A percentile compares a stretch with the other conserved stretches of the same genome.
phyloP scores from a whole-genome alignment of 2,888 invertebrate species.

The Frankliniella intonsa region DNA sequence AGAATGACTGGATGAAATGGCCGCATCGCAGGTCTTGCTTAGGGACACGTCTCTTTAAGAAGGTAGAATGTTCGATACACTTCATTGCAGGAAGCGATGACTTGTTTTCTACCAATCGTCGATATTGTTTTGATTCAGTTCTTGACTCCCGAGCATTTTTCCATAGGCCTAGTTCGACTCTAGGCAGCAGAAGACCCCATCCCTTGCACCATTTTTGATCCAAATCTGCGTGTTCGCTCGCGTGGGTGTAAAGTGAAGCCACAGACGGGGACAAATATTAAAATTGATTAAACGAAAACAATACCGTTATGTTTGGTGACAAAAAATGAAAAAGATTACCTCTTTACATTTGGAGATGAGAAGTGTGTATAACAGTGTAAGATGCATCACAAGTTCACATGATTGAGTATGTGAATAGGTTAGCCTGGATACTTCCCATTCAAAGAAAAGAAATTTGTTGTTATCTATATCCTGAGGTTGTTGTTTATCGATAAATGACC shows the following conservation, averaged over 20 bases:
- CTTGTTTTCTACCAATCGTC: background rate
- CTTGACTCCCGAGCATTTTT: conserved; percentile 22
- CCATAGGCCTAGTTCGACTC: conserved; percentile 19
- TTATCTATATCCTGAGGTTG: too few relatives aligned
- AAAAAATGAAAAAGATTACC: background rate
- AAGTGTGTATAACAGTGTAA: conserved; percentile 14
- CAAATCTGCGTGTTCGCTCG: conserved; percentile 12
- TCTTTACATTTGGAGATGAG: background rate
- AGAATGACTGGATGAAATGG: conserved; percentile 26
- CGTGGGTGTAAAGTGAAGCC: background rate
- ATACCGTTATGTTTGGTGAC: background rate
- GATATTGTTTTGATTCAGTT: conserved; percentile 17
- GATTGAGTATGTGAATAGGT: conserved; percentile 20
- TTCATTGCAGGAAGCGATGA: background rate
- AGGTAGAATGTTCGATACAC: background rate
- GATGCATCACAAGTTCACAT: conserved; percentile 24
- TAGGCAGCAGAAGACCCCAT: conserved; percentile 15
- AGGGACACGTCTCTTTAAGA: background rate
- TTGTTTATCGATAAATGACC: too few relatives aligned
- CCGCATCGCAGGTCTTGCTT: background rate
- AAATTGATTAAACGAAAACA: background rate
- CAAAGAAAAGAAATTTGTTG: background rate
- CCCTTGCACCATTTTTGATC: conserved; percentile 17
- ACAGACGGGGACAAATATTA: background rate
- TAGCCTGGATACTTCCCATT: background rate